Conservation (phyloP, 2,113 vertebrate species). For the Malurus melanocephalus region DNA sequence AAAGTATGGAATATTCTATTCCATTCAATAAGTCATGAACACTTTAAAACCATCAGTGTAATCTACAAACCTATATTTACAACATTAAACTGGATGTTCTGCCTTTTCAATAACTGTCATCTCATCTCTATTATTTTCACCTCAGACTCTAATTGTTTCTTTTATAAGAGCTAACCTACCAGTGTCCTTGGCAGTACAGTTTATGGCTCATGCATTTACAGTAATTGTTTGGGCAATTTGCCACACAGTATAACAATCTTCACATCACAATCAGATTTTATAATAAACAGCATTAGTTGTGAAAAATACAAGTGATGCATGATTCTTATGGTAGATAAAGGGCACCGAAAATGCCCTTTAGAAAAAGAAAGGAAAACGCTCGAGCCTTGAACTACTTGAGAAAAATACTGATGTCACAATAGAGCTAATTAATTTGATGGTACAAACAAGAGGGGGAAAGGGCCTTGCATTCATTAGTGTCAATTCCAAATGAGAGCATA, state of each 20-base stretch:
- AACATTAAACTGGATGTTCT: conserved; percentile 53
- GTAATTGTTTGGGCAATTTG: conserved; percentile 70
- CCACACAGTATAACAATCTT: conserved; percentile 49
- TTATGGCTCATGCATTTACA: conserved; percentile 62
- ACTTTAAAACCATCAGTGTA: conserved; percentile 63
- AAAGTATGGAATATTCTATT: conserved; percentile 59
- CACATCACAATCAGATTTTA: conserved; percentile 55
- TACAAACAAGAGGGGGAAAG: conserved; percentile 44
- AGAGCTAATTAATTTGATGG: conserved; percentile 66
- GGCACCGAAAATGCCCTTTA: conserved; percentile 53
- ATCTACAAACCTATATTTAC: conserved; percentile 62
- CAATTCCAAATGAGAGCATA: conserved; percentile 42
- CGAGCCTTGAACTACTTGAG: conserved; percentile 41
- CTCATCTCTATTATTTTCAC: conserved; percentile 64
- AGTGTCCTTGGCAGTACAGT: conserved; percentile 60
- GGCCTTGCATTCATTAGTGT: conserved; percentile 61
- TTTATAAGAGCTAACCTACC: conserved; percentile 65
- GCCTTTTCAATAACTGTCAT: conserved; percentile 62
- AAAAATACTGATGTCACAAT: conserved; percentile 48
- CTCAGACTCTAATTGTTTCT: conserved; percentile 68
- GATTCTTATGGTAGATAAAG: conserved; percentile 47
- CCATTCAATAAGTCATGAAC: conserved; percentile 46
- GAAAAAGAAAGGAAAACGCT: conserved; percentile 48
- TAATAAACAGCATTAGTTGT: conserved; percentile 61
- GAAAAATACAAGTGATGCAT: conserved; percentile 49